These are phyloP conservation scores for Eristalis pertinax DNA, from an alignment of 2,888 invertebrate species.

Conservation along the genomic window DNA sequence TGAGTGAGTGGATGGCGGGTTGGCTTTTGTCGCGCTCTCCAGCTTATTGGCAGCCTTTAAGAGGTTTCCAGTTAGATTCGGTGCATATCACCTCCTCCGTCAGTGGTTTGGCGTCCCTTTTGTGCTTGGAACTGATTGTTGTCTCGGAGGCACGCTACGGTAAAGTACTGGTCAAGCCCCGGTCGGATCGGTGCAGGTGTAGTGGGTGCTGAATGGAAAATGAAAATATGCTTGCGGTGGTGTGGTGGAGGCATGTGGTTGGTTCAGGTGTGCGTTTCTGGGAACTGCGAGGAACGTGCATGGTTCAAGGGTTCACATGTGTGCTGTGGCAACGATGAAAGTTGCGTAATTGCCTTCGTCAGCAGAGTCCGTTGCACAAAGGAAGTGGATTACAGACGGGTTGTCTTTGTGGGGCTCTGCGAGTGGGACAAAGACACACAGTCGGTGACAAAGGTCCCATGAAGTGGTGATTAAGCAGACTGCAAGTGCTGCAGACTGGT, in stretches of 20 bases:
- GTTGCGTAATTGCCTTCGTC: not conserved
- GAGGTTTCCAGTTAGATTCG: conserved; percentile 8
- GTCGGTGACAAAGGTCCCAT: not conserved
- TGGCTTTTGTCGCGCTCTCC: conserved; percentile 59
- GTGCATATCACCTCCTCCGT: not conserved
- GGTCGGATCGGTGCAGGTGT: not conserved
- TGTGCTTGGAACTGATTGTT: conserved; percentile 1
- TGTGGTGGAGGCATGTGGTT: not conserved
- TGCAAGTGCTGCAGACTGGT: not conserved
- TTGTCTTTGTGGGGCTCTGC: not conserved
- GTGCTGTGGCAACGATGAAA: not conserved
- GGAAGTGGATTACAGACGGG: not conserved
- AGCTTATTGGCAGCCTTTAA: conserved; percentile 19
- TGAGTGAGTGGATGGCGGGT: conserved; percentile 34
- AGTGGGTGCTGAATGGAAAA: not conserved
- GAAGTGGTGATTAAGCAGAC: not conserved
- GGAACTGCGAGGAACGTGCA: not conserved
- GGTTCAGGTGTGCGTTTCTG: not conserved
- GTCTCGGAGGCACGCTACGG: not conserved
- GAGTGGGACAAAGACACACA: not conserved
- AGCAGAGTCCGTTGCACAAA: not conserved
- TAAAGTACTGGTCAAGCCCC: not conserved
- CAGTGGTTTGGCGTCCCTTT: conserved; percentile 16
- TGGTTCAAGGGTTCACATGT: not conserved
- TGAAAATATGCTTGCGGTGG: not conserved